These are phyloP conservation scores for Marisa cornuarietis DNA, from an alignment of 1,140 invertebrate species.

Conservation along the genomic window DNA sequence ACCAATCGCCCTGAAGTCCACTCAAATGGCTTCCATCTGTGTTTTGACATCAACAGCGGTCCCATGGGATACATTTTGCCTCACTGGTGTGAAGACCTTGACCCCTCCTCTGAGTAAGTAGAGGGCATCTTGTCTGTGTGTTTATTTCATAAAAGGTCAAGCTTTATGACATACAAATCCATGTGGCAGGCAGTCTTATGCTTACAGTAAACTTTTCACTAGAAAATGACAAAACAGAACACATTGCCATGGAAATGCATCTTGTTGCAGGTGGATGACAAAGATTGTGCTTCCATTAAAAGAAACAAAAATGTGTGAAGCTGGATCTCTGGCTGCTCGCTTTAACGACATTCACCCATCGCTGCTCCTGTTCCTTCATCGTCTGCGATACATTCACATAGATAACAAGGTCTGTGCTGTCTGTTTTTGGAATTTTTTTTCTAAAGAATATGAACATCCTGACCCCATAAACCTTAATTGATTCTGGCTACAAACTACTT, in stretches of 20 bases:
- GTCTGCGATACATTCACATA: conserved; percentile 55
- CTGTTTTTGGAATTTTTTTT: too few relatives aligned
- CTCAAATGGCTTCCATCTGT: conserved; percentile 65
- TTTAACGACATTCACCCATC: conserved; percentile 64
- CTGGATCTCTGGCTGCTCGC: conserved; percentile 53
- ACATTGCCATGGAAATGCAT: not conserved
- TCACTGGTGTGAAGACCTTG: conserved; percentile 53
- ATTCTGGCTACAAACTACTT: too few relatives aligned
- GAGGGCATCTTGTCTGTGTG: not conserved
- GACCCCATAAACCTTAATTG: too few relatives aligned
- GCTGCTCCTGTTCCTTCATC: conserved; percentile 60
- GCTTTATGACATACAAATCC: too few relatives aligned
- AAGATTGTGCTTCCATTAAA: conserved; percentile 58
- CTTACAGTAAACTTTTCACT: not conserved
- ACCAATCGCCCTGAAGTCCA: conserved; percentile 65
- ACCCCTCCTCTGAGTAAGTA: conserved; percentile 29
- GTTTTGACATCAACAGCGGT: conserved; percentile 62
- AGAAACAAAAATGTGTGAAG: conserved; percentile 44
- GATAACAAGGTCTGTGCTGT: conserved; percentile 51
- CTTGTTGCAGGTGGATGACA: conserved; percentile 55
- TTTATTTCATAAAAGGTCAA: too few relatives aligned
- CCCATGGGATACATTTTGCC: conserved; percentile 65
- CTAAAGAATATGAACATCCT: too few relatives aligned
- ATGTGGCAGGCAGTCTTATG: too few relatives aligned
- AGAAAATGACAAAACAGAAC: not conserved